Base-by-base conservation (phyloP, 2,797 vertebrate genomes). In the Mus spretus region DNA sequence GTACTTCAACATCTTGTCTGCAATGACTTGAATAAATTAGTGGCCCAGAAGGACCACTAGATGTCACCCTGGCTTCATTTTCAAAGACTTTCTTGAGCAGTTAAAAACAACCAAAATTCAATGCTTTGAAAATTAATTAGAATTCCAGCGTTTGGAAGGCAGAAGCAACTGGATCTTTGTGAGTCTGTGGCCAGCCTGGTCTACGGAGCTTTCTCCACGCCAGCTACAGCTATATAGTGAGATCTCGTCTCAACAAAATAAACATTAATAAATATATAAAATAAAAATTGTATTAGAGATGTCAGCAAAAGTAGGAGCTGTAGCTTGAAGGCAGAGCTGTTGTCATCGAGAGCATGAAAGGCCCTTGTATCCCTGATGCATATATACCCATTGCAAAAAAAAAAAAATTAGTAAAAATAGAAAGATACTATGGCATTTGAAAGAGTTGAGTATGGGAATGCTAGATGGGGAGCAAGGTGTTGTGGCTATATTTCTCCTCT, bases 21-120 rank as follows among this genome's bases (percentile, higher is more conserved):
- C 34, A 9, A 31, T 94, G 84, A 55, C 50, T 91, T 90, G 57
- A 79, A 44, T 59, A 78, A 78, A 40, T 90, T 74, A 82, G 34
- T 83, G 80, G 94, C 17, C 44, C 55, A 75, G 74, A 77, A 59
- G 4, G n/a, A 12, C 94, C 97, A 96, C 96, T 96, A 97, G 97
- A 81, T 97, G 97, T 91, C 97, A 57, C 96, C 96, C 40, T 94
- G 81, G 79, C 84, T 93, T 97, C 83, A 93, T 85, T 91, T 96
- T 94, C 57, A 84, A 91, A 77, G 28, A 74, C 59, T 20, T 87
- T 90, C 37, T 55, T 80, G 90, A 65, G 50, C 44, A 47, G 53
- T 96, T 55, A 37, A 31, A 24, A 81, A 90, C 57, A 44, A n/a
- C 63, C 61, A n/a, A 67, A 34, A n/a, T 22, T 47, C 12, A 85